Base-by-base conservation (phyloP, 2,113 vertebrate species). In the Todiramphus saurophagus region DNA sequence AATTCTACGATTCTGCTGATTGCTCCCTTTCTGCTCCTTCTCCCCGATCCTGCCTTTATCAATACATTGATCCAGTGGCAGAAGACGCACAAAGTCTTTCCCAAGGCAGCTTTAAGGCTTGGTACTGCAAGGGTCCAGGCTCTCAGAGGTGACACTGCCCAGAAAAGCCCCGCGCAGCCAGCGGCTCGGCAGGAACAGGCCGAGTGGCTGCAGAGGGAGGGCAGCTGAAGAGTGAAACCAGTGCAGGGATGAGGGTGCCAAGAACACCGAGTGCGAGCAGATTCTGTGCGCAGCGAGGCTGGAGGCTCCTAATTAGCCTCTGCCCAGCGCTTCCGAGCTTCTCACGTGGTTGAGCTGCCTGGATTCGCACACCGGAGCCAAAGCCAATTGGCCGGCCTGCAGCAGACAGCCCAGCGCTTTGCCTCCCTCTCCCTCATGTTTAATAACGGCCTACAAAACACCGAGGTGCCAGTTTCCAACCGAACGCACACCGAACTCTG, bases 221-320 rank as follows among this genome's bases (percentile, higher is more conserved):
- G 85, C 85, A 93, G 87, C 85, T n/a, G 72, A 93, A 93, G 79
- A 93, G 63, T 63, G 63, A 83, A 90, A 88, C 77, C 78, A 85
- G 74, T 73, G 82, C 91, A 91, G 79, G 0, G 82, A 63, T 18
- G 50, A 89, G 55, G 37, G 68, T 93, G 96, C 96, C 96, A 97
- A 96, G 96, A 94, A 96, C 90, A 96, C 59, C 2, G 44, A 93
- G 94, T 94, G 90, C 95, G 93, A 96, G 89, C 60, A 70, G 88
- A 94, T 91, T 87, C 90, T 78, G 78, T 37, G 56, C 62, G 92
- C 46, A 97, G 85, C 6, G 1, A 69, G 7, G 25, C 58, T 79
- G n/a, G 30, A 87, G 41, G 94, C 92, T 93, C 35, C 92, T 90
- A 96, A 94, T 88, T 88, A 96, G 90, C 90, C 88, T 64, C 68